phyloP scores from a whole-genome alignment of 2,113 vertebrate species.

The Lamprologus speciosus region DNA sequence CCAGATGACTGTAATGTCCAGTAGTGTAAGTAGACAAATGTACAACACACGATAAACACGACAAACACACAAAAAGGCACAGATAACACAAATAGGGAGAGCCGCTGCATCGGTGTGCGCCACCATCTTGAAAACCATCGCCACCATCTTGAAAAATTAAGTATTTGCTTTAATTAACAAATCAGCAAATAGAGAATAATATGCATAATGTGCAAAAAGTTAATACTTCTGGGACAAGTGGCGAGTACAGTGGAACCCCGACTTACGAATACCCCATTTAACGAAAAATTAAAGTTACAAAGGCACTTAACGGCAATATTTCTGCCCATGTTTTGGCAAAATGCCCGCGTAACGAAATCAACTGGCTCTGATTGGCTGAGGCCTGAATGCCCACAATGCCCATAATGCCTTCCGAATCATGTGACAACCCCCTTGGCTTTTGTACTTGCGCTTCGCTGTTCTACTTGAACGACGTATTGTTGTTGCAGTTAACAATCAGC shows the following conservation, averaged over 20 bases:
- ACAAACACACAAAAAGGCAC: background rate
- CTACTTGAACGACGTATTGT: background rate
- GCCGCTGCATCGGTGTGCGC: background rate
- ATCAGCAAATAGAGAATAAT: background rate
- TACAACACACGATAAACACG: background rate
- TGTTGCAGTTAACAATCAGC: background rate
- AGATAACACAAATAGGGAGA: background rate
- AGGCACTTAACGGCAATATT: background rate
- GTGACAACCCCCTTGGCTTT: background rate
- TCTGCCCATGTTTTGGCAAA: background rate
- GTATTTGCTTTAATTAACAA: background rate
- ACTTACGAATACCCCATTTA: background rate
- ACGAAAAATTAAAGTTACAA: background rate
- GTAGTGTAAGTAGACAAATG: background rate
- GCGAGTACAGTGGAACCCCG: background rate
- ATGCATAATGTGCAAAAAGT: background rate
- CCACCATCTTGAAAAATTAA: background rate
- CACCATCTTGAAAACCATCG: background rate
- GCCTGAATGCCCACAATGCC: background rate
- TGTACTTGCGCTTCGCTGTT: rapidly evolving
- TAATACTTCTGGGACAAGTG: background rate
- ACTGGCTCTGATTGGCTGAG: background rate
- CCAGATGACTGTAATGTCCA: background rate
- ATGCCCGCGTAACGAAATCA: background rate
- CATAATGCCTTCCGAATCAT: background rate